Base-by-base conservation (phyloP, 2,797 vertebrate species). In the Euthynnus affinis region DNA sequence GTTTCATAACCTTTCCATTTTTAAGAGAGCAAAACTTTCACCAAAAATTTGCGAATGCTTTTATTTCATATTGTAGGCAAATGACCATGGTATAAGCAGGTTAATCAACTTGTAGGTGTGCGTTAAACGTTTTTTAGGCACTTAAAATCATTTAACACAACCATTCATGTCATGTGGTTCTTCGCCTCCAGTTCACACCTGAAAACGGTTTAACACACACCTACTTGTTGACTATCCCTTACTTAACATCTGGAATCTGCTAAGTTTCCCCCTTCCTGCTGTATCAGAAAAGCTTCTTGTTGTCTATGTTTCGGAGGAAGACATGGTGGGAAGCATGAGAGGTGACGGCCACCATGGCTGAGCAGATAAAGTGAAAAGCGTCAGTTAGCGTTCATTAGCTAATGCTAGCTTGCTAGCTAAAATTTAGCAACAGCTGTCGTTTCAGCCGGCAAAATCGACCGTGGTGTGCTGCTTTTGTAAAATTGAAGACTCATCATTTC, bases 231-330 rank as follows among this genome's bases (percentile, higher is more conserved):
- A 9, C 9, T 63, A 32, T 32, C 29, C 29, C 29, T 32, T 1
- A 32, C 6, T 32, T 1, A 79, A 77, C 84, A 82, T 46, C 81
- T 76, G 78, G 69, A 73, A 65, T 76, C 55, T 49, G 32, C 22
- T 46, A n/a, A 58, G 76, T 48, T 27, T 27, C 20, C 15, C 15
- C 14, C 5, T 62, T 42, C 69, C 57, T 20, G 71, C 12, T 10
- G 20, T 48, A 60, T 44, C 34, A 58, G 71, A 49, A 61, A 61
- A 81, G 34, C 15, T 40, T n/a, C 34, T 65, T 0, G 27, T n/a
- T 42, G 52, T 42, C 10, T 49, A 40, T 13, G 37, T 40, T 37
- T 10, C 9, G 12, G 37, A 34, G 37, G 37, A 37, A 17, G 56
- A 18, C 20, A 29, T 6, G 3, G n/a, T 22, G 37, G 23, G 14